Evolutionary conservation across 2,797 vertebrate genomes (phyloP).

Genomic region (Eulemur albifrons): DNA sequence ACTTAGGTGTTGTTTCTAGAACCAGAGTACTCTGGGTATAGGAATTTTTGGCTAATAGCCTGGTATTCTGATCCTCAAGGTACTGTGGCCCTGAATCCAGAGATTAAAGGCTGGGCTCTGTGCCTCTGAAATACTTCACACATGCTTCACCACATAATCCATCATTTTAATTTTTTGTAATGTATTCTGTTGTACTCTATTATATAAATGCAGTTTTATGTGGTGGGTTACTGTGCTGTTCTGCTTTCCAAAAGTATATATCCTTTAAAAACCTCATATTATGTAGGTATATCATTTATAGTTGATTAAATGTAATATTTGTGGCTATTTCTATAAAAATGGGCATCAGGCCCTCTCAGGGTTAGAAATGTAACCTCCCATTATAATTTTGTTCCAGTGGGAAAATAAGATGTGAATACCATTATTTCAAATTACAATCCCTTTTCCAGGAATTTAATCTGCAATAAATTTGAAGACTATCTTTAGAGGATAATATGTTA

Average conservation of each 20-base stretch:
- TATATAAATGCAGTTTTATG: neutral
- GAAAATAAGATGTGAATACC: constrained; percentile 2
- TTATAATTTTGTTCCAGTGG: constrained; percentile 25
- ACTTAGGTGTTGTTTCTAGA: neutral
- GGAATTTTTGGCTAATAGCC: neutral
- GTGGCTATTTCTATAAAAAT: constrained; percentile 33
- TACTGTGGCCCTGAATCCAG: neutral
- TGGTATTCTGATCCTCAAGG: neutral
- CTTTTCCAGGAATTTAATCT: constrained; percentile 55
- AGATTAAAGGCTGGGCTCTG: neutral
- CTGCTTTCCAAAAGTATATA: neutral
- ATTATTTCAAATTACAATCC: constrained; percentile 53
- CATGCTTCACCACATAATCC: neutral
- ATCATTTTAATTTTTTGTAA: neutral
- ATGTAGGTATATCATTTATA: neutral
- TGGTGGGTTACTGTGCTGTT: neutral
- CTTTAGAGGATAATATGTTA: constrained; percentile 48
- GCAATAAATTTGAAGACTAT: constrained; percentile 22
- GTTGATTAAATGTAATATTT: constrained; percentile 16
- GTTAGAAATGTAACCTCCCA: neutral
- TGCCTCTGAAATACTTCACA: neutral
- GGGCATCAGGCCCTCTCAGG: neutral
- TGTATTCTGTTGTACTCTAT: neutral
- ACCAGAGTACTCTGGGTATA: neutral
- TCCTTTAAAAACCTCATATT: constrained; percentile 8